Evolutionary conservation across 2,888 invertebrate species (phyloP).

Genomic region (Timema cristinae): DNA sequence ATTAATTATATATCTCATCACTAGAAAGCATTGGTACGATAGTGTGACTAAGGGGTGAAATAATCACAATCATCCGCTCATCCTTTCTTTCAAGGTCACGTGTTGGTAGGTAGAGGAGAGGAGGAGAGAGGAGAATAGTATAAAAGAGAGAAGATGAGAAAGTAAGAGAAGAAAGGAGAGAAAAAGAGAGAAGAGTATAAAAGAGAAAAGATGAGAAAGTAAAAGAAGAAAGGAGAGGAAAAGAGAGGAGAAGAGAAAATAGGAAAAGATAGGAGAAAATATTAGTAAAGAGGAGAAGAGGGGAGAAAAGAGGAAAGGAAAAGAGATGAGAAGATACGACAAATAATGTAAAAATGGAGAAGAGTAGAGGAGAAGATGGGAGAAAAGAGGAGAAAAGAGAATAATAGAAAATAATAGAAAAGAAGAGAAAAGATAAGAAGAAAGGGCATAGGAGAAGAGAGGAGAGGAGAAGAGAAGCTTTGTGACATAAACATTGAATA

Average conservation of each 20-base stretch:
- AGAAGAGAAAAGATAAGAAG: not conserved
- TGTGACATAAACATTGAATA: too few relatives aligned
- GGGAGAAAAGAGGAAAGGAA: not conserved
- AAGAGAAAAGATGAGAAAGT: too few relatives aligned
- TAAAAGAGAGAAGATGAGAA: not conserved
- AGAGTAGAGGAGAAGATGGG: slow-evolving; percentile 13
- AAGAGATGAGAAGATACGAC: not conserved
- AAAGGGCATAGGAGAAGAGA: slow-evolving; percentile 11
- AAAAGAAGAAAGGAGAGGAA: not conserved
- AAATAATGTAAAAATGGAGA: slow-evolving; percentile 8
- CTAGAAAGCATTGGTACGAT: too few relatives aligned
- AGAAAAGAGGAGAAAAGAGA: slow-evolving; percentile 17
- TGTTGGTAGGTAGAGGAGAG: not conserved
- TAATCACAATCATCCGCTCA: too few relatives aligned
- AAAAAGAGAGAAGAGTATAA: not conserved
- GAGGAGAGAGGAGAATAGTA: not conserved
- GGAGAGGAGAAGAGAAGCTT: not conserved
- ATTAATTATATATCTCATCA: too few relatives aligned
- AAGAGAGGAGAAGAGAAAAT: too few relatives aligned
- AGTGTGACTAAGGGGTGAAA: too few relatives aligned
- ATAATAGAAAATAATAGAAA: not conserved
- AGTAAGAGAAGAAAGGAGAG: not conserved
- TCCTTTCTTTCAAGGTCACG: too few relatives aligned
- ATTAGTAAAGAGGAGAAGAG: not conserved
- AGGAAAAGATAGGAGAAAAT: not conserved